These are phyloP conservation scores for Myripristis murdjan DNA, from an alignment of 2,797 vertebrate species.

Conservation along the genomic window DNA sequence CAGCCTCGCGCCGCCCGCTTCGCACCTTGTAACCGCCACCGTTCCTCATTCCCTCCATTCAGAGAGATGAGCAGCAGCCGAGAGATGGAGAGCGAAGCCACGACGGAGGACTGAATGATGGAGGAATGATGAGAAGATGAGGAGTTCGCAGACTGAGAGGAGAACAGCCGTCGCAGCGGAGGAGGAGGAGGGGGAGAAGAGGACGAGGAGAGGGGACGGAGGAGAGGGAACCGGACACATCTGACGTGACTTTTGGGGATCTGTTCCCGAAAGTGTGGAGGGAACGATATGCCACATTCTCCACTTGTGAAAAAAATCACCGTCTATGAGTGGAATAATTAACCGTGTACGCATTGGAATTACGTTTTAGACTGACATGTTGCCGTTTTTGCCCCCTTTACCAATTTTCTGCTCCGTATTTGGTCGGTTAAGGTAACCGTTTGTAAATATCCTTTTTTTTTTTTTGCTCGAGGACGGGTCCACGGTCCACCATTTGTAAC, in stretches of 20 bases:
- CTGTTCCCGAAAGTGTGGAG: conserved; percentile 28
- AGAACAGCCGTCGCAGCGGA: conserved; percentile 58
- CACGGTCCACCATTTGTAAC: not conserved
- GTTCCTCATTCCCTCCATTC: not conserved
- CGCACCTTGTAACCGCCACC: not conserved
- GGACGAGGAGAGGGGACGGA: conserved; percentile 31
- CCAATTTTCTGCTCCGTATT: conserved; percentile 10
- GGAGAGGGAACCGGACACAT: conserved; percentile 38
- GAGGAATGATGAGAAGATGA: conserved; percentile 43
- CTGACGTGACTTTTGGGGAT: conserved; percentile 59
- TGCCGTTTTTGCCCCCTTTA: conserved; percentile 9
- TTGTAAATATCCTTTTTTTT: conserved; percentile 1
- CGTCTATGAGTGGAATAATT: conserved; percentile 11
- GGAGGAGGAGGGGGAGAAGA: conserved; percentile 22
- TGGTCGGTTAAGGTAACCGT: conserved; percentile 20
- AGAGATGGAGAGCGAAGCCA: not conserved
- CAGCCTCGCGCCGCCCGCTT: conserved; percentile 32
- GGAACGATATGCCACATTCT: conserved; percentile 8
- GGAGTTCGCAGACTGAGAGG: conserved; percentile 25
- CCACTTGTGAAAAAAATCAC: conserved; percentile 7
- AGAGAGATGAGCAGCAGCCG: not conserved
- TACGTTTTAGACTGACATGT: conserved; percentile 23
- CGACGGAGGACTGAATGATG: conserved; percentile 24
- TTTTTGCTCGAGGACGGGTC: conserved; percentile 9
- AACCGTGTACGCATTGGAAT: conserved; percentile 48